A percentile compares a stretch with the other conserved stretches of the same genome.
These are phyloP conservation scores for Anniella stebbinsi DNA, from an alignment of 2,797 vertebrate genomes.

Conservation along the genomic window DNA sequence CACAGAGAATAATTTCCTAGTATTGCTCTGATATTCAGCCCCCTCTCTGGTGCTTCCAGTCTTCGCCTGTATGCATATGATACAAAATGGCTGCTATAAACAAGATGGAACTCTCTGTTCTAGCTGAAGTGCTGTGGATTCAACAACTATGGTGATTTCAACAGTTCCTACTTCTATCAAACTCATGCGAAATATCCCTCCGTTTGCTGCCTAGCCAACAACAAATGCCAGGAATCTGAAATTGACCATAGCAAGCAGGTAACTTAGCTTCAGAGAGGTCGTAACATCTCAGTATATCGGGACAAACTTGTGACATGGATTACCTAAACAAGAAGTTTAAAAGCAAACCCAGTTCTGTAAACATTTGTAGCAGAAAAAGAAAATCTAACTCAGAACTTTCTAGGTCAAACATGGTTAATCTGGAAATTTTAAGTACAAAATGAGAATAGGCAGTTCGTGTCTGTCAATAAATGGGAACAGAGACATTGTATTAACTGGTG, in stretches of 20 bases:
- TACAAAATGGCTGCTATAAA: background rate
- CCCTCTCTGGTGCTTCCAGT: background rate
- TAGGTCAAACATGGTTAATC: background rate
- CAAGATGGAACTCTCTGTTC: background rate
- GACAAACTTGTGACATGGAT: background rate
- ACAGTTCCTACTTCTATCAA: slow-evolving; percentile 41
- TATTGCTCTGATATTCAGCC: background rate
- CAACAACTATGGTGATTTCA: slow-evolving; percentile 45
- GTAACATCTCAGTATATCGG: background rate
- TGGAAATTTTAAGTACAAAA: background rate
- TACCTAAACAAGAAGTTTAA: background rate
- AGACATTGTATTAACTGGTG: background rate
- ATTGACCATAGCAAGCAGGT: background rate
- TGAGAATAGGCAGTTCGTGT: background rate
- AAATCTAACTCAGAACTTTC: background rate
- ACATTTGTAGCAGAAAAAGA: background rate
- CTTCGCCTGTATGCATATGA: background rate
- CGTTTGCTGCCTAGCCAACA: background rate
- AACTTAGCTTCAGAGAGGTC: background rate
- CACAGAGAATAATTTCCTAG: background rate
- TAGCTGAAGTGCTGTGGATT: slow-evolving; percentile 61
- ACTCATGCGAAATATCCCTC: slow-evolving; percentile 33
- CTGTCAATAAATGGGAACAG: background rate
- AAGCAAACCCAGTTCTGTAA: background rate
- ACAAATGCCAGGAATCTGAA: background rate